These are phyloP conservation scores for Falco biarmicus DNA, from an alignment of 2,797 vertebrate species.

Conservation along the genomic window DNA sequence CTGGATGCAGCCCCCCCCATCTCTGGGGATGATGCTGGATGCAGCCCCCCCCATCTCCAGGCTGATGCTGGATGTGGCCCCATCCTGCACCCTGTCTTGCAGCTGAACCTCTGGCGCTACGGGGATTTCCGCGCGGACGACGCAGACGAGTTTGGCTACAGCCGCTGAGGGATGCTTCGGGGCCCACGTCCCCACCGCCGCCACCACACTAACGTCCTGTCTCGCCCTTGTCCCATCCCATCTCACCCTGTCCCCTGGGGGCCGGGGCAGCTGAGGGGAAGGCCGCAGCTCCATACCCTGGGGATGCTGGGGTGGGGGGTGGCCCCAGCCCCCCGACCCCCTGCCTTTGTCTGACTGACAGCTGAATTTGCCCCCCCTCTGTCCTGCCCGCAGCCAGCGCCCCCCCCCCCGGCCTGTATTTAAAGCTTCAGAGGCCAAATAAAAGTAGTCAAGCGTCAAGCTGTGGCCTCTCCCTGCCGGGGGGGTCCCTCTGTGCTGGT, in stretches of 20 bases:
- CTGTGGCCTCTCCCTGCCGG: neutral
- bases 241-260: rapidly evolving
- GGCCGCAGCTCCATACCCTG: neutral
- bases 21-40: neutral
- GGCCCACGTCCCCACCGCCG: neutral
- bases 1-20: neutral
- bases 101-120: conserved; percentile 97
- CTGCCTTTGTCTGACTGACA: neutral
- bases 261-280: neutral
- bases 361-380: neutral
- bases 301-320: neutral
- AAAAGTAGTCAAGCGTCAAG: neutral
- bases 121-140: conserved; percentile 96
- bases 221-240: neutral
- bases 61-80: neutral
- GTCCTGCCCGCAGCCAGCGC: neutral
- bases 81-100: neutral
- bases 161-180: conserved; percentile 77
- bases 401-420: neutral
- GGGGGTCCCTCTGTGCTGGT: neutral
- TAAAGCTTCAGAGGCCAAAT: conserved; percentile 17
- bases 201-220: neutral
- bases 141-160: conserved; percentile 93
- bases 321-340: neutral
- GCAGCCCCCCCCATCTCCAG: neutral